Evolutionary conservation across 1,140 invertebrate genomes (phyloP).

Genomic region (Capitella teleta): DNA sequence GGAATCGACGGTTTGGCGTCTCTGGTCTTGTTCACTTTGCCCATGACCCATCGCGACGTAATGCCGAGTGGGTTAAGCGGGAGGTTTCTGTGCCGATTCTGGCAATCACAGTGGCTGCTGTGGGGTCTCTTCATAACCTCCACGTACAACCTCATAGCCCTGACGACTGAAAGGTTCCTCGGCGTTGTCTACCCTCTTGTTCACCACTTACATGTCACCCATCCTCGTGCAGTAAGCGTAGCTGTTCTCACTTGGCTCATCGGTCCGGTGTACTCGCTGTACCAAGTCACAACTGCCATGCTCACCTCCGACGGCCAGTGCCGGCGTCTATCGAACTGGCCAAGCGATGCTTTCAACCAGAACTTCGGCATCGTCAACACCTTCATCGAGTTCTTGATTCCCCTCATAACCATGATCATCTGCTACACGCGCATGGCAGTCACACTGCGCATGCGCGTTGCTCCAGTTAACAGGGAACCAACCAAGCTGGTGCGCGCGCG

Average conservation of each 20-base stretch:
- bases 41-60: neutral
- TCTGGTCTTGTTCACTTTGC: slow-evolving; percentile 6
- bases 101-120: slow-evolving; percentile 4
- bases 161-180: slow-evolving; percentile 11
- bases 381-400: slow-evolving; percentile 4
- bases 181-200: slow-evolving; percentile 3
- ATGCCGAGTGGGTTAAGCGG: neutral
- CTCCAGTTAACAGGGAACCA: no score
- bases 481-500: no score
- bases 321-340: neutral
- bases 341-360: neutral
- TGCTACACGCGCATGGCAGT: slow-evolving; percentile 2
- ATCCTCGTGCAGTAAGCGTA: neutral
- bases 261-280: neutral
- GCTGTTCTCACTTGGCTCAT: slow-evolving; percentile 1
- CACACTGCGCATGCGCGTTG: neutral
- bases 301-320: slow-evolving; percentile 7
- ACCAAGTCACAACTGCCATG: neutral
- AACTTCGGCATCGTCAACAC: neutral
- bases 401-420: slow-evolving; percentile 2
- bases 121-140: slow-evolving; percentile 9
- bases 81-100: slow-evolving; percentile 9
- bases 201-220: slow-evolving; percentile 5
- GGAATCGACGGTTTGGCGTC: slow-evolving; percentile 7
- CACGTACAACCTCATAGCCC: slow-evolving; percentile 7